Evolutionary conservation across 2,797 vertebrate species (phyloP).

Genomic region (Zenarchopterus dispar): DNA sequence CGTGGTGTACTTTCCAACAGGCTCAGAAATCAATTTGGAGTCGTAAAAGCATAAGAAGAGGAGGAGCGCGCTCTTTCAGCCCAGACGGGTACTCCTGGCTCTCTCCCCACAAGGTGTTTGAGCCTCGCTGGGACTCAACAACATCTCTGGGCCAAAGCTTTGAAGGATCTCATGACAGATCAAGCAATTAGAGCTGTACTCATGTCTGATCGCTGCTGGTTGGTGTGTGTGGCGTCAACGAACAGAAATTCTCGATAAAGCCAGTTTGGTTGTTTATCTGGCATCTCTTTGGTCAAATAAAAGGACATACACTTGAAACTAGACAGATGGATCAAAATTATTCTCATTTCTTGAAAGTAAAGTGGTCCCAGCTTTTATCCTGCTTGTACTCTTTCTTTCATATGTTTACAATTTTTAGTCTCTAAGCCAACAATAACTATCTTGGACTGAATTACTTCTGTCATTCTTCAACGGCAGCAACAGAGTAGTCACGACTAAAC

Average conservation of each 20-base stretch:
- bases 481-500: no score
- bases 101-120: constrained; percentile 27
- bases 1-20: constrained; percentile 35
- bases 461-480: no score
- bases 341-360: no score
- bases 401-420: no score
- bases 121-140: constrained; percentile 19
- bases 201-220: not conserved
- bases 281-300: not conserved
- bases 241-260: constrained; percentile 7
- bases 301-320: not conserved
- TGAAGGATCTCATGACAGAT: constrained; percentile 38
- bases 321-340: no score
- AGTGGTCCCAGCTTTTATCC: no score
- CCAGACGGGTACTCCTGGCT: constrained; percentile 6
- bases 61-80: constrained; percentile 32
- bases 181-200: constrained; percentile 8
- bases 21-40: constrained; percentile 67
- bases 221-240: constrained; percentile 14
- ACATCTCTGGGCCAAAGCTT: constrained; percentile 33
- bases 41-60: constrained; percentile 41
- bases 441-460: no score
- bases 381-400: no score
- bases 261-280: constrained; percentile 13
- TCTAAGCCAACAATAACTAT: no score